phyloP scores from a whole-genome alignment of 2,888 invertebrate species.

The Suillia variegata region DNA sequence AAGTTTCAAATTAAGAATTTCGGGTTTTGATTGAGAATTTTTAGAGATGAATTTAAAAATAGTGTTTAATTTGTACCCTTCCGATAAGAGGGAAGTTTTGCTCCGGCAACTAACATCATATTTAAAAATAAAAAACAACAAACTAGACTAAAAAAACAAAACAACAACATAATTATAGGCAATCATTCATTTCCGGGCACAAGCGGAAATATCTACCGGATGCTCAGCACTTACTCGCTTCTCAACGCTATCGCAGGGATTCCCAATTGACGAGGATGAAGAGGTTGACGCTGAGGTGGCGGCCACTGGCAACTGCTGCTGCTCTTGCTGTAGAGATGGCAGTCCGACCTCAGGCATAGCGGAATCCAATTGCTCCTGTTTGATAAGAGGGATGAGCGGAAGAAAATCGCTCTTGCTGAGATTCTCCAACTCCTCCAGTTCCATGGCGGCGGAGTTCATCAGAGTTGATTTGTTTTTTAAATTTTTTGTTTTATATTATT shows the following conservation, averaged over 20 bases:
- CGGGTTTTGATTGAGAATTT: too few relatives aligned
- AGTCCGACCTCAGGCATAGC: constrained; percentile 46
- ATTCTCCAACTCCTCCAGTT: constrained; percentile 58
- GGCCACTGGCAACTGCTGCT: constrained; percentile 39
- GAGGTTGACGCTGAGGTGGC: constrained; percentile 43
- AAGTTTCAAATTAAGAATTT: too few relatives aligned
- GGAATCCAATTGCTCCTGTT: constrained; percentile 57
- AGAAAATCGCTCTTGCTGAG: constrained; percentile 58
- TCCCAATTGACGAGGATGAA: constrained; percentile 51
- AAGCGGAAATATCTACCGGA: constrained; percentile 50
- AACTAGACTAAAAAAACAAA: too few relatives aligned
- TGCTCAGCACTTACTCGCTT: constrained; percentile 61
- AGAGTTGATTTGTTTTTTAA: constrained; percentile 14
- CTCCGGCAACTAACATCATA: too few relatives aligned
- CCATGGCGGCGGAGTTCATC: constrained; percentile 54
- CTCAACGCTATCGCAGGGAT: constrained; percentile 61
- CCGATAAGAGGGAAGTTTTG: too few relatives aligned
- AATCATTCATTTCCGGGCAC: constrained; percentile 18
- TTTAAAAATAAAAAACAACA: too few relatives aligned
- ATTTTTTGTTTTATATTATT: background rate
- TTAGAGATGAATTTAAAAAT: too few relatives aligned
- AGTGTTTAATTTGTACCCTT: too few relatives aligned
- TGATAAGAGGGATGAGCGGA: constrained; percentile 57
- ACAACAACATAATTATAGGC: too few relatives aligned
- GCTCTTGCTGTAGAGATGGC: constrained; percentile 30